Base-by-base conservation (phyloP, 2,888 invertebrate species). In the Oscheius sp. region DNA sequence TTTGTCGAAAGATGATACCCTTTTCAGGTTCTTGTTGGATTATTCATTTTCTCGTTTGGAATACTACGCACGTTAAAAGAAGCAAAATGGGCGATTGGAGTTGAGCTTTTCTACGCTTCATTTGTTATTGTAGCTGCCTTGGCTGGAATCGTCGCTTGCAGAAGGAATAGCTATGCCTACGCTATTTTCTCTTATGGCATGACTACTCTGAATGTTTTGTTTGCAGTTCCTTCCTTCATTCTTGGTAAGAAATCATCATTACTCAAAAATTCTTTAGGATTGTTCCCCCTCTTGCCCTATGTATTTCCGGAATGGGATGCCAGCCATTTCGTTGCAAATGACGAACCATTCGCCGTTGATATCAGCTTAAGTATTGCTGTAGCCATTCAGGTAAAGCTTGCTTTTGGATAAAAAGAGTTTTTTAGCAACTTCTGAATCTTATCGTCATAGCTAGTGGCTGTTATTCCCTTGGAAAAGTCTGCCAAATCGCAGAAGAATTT, bases 81-180 rank as follows among this genome's bases (percentile, higher is more conserved):
- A 12, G 65, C 72, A 31, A 73, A 61, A 8, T 74, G 73, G 72
- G 74, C 66, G 15, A 33, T 74, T 42, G 74, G 74, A 15, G 45
- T 70, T 2, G 74, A 74, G 42, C 25, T 74, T 1, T 50, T 64
- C 15, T 73, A 64, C 46, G 66, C 70, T 17, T 45, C 65, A 12
- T 65, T 42, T 23, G 72, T 73, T 39, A 31, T 74, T 25, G 23
- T 74, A 3, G 64, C 70, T n/a, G 70, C 52, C 10, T 37, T 69
- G 23, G 23, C 46, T 25, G 69, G 69, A 42, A 39, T 69, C 27
- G 34, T 53, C 17, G 63, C 69, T n/a, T 46, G 20, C 5, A 29
- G 31, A 23, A 52, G 25, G 12, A 25, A 34, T 8, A 64, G 55
- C 46, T 69, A 52, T 37, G 33, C 37, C 25, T 58, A 58, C 3